Conservation (phyloP, 2,113 vertebrate genomes). For the Corythornis cristatus region DNA sequence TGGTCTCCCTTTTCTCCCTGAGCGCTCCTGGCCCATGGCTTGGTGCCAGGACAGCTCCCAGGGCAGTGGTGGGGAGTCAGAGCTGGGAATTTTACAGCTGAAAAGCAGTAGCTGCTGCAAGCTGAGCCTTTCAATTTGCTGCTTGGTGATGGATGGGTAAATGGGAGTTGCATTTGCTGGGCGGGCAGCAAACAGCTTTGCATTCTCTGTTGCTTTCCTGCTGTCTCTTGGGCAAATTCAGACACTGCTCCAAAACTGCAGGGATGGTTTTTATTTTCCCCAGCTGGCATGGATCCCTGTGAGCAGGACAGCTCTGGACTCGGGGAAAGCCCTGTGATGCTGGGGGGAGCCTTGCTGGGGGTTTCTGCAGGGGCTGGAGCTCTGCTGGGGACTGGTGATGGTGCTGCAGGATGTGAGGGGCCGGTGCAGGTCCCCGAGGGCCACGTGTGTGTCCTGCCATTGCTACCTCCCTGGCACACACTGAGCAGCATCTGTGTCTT, state of each 20-base stretch:
- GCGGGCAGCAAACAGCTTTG: constrained; percentile 9
- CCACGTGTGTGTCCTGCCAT: neutral
- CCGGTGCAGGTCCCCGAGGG: neutral
- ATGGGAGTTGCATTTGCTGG: constrained; percentile 40
- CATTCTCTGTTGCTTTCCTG: constrained; percentile 3
- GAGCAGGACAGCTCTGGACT: neutral
- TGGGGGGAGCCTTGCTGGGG: neutral
- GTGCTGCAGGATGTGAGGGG: neutral
- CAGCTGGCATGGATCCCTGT: neutral
- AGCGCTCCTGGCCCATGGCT: neutral
- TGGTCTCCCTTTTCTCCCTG: neutral
- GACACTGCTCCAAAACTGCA: neutral
- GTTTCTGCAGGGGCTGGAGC: neutral
- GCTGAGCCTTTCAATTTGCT: neutral
- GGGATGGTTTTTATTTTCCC: neutral
- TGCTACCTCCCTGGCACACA: neutral
- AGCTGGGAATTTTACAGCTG: neutral
- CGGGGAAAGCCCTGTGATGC: neutral
- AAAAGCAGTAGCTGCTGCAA: neutral
- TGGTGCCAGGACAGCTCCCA: neutral
- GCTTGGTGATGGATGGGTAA: constrained; percentile 10
- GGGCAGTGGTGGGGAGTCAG: neutral
- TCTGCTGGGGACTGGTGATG: neutral
- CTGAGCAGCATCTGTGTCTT: neutral
- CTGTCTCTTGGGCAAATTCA: constrained; percentile 33